Evolutionary conservation across 2,888 invertebrate species (phyloP), one percentile per base, ranked within the genome.

Genomic region (Sminthurinus aureus): DNA sequence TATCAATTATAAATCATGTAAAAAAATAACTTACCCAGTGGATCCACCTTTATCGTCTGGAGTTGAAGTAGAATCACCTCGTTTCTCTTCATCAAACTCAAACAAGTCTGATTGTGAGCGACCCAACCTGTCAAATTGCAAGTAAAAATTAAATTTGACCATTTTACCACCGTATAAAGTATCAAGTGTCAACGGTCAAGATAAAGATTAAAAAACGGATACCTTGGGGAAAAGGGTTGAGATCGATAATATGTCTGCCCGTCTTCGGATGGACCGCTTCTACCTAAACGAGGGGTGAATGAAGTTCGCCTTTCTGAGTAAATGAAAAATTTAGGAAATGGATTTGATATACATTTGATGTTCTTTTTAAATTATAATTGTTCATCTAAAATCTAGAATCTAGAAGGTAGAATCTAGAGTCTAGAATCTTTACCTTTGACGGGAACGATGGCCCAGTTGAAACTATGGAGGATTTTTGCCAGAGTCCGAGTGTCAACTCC

Each of bases 361-460:
- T 58, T 9, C 15, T 58, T 2, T 58, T 15, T 58, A 58, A 58
- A 58, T 38, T 4, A 38, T 38, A 4, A 38, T 38, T 38, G 38
- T 4, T 38, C 38, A 38, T 38, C 38, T 58, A 58, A 2, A 58
- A 6, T 18, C 15, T 58, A 58, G 13, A 58, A 6, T 18, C 15
- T 58, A 58, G 58, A 58, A 2, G 58, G 1, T 20, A 2, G n/a
- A 18, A 24, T 2, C 12, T 26, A 18, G 24, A 6, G n/a, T n/a
- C n/a, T n/a, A n/a, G n/a, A n/a, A n/a, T n/a, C n/a, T 69, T 79
- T 84, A 87, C 87, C 87, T 86, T 85, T 87, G 79, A 88, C 79
- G 52, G 88, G 88, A 22, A 88, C 88, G 84, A 88, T 86, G 12
- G 88, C 88, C 88, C 88, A 88, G 78, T 87, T 87, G 74, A 87